phyloP scores from a whole-genome alignment of 2,888 invertebrate genomes.

The Eupithecia vulgata region DNA sequence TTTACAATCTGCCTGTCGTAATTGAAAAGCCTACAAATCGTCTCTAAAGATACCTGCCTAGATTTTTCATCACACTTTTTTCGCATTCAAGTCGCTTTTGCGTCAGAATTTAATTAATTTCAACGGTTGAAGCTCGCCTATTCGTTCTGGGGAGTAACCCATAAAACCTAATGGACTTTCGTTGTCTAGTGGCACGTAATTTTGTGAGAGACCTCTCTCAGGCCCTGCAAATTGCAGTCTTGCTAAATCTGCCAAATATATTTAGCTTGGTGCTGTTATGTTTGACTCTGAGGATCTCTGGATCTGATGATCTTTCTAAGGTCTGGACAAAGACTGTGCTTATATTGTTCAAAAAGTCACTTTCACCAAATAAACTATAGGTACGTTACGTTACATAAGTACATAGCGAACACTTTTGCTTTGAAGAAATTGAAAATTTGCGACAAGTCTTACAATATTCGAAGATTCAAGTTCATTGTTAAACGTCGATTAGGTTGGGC shows the following conservation, averaged over 20 bases:
- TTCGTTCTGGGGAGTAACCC: conserved; percentile 74
- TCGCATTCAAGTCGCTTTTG: conserved; percentile 62
- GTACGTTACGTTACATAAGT: background rate
- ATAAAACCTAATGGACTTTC: conserved; percentile 83
- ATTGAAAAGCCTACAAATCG: conserved; percentile 32
- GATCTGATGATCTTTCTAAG: background rate
- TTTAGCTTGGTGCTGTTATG: conserved; percentile 46
- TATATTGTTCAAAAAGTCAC: background rate
- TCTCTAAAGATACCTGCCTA: conserved; percentile 44
- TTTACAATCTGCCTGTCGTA: background rate
- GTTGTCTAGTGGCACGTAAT: conserved; percentile 75
- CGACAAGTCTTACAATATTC: background rate
- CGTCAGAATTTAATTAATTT: conserved; percentile 80
- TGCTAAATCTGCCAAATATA: conserved; percentile 60
- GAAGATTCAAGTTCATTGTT: conserved; percentile 9
- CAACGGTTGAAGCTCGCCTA: conserved; percentile 68
- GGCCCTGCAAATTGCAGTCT: conserved; percentile 66
- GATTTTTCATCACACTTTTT: conserved; percentile 54
- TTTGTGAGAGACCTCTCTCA: conserved; percentile 65
- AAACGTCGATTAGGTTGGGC: background rate
- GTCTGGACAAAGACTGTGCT: background rate
- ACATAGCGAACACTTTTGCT: background rate
- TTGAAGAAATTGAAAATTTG: background rate
- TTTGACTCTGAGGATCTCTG: conserved; percentile 9
- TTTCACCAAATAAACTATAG: background rate